phyloP scores from a whole-genome alignment of 2,113 vertebrate genomes.

The Sigmodon hispidus region DNA sequence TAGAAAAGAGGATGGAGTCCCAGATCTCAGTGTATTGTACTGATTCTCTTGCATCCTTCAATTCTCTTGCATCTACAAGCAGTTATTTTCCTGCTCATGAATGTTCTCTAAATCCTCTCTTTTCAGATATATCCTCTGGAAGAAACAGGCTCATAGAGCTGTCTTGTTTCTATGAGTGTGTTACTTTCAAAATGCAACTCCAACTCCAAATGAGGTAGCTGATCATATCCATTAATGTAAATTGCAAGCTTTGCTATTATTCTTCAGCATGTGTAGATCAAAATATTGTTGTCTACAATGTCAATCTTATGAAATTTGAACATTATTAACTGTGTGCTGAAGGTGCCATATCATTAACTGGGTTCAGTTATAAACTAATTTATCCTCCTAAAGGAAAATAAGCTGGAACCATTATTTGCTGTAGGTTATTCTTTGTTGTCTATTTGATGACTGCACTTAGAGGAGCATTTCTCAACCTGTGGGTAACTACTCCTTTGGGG shows the following conservation, averaged over 20 bases:
- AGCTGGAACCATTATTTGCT: constrained; percentile 5
- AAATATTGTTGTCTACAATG: constrained; percentile 11
- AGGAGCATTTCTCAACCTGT: neutral
- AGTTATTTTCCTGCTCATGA: neutral
- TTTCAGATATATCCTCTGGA: neutral
- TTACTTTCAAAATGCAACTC: constrained; percentile 22
- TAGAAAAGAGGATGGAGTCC: neutral
- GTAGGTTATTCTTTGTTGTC: constrained; percentile 23
- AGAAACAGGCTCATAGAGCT: neutral
- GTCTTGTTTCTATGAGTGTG: neutral
- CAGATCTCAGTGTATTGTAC: neutral
- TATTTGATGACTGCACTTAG: neutral
- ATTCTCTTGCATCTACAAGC: neutral
- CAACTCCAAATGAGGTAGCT: neutral
- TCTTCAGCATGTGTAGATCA: neutral
- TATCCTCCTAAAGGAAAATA: constrained; percentile 23
- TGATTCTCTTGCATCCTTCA: no score
- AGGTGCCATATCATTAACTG: constrained; percentile 48
- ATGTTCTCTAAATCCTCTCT: neutral
- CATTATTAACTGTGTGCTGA: constrained; percentile 52
- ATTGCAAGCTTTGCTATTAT: constrained; percentile 44
- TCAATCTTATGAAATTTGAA: neutral
- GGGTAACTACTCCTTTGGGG: neutral
- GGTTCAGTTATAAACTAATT: constrained; percentile 31
- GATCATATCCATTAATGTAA: constrained; percentile 62